These are phyloP conservation scores for Orgyia antiqua DNA, from an alignment of 2,888 invertebrate genomes.

Conservation along the genomic window DNA sequence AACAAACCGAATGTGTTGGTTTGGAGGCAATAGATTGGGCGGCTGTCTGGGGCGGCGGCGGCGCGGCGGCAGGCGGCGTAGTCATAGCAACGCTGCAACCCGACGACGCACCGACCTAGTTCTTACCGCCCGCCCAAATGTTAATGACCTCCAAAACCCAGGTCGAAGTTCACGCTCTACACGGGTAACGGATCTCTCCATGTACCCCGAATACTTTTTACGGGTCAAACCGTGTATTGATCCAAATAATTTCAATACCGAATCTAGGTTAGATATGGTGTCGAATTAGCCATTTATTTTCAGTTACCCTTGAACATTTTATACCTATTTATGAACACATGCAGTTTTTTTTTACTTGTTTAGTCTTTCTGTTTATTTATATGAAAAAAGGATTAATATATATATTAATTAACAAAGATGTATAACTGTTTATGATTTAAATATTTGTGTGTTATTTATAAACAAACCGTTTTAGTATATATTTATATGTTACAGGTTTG, in stretches of 20 bases:
- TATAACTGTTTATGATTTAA: too few relatives aligned
- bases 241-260: conserved; percentile 50
- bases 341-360: conserved; percentile 17
- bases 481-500: too few relatives aligned
- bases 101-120: conserved; percentile 64
- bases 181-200: conserved; percentile 63
- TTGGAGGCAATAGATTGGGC: conserved; percentile 31
- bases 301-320: conserved; percentile 16
- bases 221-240: conserved; percentile 71
- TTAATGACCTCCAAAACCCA: conserved; percentile 78
- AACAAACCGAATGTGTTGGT: conserved; percentile 29
- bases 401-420: too few relatives aligned
- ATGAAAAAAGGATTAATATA: conserved; percentile 10
- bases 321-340: conserved; percentile 19
- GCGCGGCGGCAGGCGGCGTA: conserved; percentile 42
- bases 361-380: conserved; percentile 23
- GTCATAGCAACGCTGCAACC: conserved; percentile 60
- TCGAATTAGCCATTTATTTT: conserved; percentile 22
- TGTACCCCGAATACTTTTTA: conserved; percentile 53
- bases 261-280: conserved; percentile 60
- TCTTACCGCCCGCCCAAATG: conserved; percentile 65
- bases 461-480: too few relatives aligned
- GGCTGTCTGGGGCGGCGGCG: conserved; percentile 35
- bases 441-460: too few relatives aligned
- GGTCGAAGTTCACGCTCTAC: conserved; percentile 76